Evolutionary conservation across 1,140 invertebrate species (phyloP).

Genomic region (Subanguina moxae): DNA sequence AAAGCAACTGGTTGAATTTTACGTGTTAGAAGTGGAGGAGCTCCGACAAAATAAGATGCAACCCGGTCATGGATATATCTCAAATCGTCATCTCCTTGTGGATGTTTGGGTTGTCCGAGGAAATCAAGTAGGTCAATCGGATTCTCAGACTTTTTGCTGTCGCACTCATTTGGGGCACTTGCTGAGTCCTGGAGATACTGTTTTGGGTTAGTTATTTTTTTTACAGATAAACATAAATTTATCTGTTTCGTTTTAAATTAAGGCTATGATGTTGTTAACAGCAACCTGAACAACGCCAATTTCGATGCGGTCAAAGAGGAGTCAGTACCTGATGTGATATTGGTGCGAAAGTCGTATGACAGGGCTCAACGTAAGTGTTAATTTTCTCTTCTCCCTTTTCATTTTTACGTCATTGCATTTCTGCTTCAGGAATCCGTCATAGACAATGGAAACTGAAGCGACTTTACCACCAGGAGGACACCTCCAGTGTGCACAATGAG

Average conservation of each 20-base stretch:
- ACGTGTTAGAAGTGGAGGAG: constrained; percentile 88
- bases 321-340: constrained; percentile 53
- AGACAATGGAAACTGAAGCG: constrained; percentile 90
- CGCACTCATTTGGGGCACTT: constrained; percentile 89
- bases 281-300: constrained; percentile 51
- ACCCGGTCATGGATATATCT: constrained; percentile 75
- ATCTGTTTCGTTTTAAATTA: constrained; percentile 21
- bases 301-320: constrained; percentile 52
- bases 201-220: constrained; percentile 68
- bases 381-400: no score
- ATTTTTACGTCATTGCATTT: no score
- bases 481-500: constrained; percentile 50
- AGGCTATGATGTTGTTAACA: constrained; percentile 53
- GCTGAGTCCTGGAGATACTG: constrained; percentile 84
- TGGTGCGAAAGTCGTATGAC: constrained; percentile 86
- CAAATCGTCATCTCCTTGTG: constrained; percentile 79
- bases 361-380: constrained; percentile 67
- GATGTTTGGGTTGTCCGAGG: constrained; percentile 84
- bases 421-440: constrained; percentile 62
- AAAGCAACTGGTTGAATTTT: constrained; percentile 84
- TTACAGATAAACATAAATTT: neutral
- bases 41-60: constrained; percentile 71
- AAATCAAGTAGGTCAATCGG: constrained; percentile 78
- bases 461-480: constrained; percentile 63
- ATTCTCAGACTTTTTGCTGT: constrained; percentile 74